Conservation (phyloP, 2,113 vertebrate species). For the Peromyscus polionotus region DNA sequence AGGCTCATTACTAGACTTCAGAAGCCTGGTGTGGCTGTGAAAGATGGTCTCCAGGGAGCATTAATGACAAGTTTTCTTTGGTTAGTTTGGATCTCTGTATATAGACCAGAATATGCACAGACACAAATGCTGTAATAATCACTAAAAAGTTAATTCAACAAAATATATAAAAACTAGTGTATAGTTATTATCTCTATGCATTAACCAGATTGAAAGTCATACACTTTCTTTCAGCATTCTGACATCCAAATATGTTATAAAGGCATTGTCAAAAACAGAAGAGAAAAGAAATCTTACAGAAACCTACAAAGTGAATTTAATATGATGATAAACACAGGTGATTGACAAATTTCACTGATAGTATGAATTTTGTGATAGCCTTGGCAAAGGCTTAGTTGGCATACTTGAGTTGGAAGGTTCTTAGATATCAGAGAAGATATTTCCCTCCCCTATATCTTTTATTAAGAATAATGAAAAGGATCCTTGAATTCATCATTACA, state of each 20-base stretch:
- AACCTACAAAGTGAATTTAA: conserved; percentile 13
- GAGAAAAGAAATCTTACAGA: background rate
- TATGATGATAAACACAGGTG: background rate
- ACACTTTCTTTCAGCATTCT: background rate
- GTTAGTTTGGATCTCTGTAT: background rate
- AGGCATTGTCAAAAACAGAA: background rate
- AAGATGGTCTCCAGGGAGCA: background rate
- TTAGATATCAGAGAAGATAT: background rate
- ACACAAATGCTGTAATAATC: background rate
- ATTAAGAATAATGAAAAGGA: conserved; percentile 2
- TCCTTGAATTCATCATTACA: background rate
- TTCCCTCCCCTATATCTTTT: background rate
- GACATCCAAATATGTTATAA: background rate
- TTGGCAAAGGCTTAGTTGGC: background rate
- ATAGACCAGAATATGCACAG: background rate
- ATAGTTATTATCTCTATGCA: background rate
- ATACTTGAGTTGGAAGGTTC: background rate
- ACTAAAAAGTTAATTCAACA: background rate
- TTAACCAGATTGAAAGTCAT: conserved; percentile 8
- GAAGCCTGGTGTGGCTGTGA: background rate
- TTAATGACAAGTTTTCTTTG: background rate
- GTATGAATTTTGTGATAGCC: background rate
- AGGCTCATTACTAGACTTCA: background rate
- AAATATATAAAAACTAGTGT: background rate
- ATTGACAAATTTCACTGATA: background rate